Evolutionary conservation across 2,113 vertebrate genomes (phyloP).

Genomic region (Podilymbus podiceps): DNA sequence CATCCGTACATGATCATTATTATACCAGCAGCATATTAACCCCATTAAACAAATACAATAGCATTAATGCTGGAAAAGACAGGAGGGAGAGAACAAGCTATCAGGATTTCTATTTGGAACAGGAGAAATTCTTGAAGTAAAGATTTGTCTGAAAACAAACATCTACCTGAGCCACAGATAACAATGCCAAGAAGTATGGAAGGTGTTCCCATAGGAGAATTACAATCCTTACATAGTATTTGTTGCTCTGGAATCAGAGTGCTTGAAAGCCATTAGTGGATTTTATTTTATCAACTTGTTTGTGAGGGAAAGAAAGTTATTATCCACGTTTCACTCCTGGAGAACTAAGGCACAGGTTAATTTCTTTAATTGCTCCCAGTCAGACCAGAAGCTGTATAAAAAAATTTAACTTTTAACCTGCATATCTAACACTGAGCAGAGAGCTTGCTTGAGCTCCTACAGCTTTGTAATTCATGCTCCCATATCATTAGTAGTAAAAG

Average conservation of each 20-base stretch:
- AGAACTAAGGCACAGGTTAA: not conserved
- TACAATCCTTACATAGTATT: not conserved
- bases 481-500: not conserved
- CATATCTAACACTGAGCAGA: not conserved
- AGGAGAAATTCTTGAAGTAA: not conserved
- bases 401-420: not conserved
- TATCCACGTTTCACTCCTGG: not conserved
- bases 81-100: not conserved
- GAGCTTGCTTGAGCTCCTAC: not conserved
- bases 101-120: not conserved
- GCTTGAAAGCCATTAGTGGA: not conserved
- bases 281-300: not conserved
- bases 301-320: not conserved
- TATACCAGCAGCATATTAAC: slow-evolving; percentile 70
- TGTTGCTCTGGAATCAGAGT: not conserved
- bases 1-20: slow-evolving; percentile 47
- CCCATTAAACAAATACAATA: slow-evolving; percentile 70
- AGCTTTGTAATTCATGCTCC: not conserved
- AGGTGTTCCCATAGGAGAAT: not conserved
- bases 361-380: not conserved
- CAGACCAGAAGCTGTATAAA: not conserved
- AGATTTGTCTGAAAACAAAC: not conserved
- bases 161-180: not conserved
- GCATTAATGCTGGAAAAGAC: slow-evolving; percentile 8
- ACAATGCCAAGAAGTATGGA: not conserved